These are phyloP conservation scores for Hirudo medicinalis DNA, from an alignment of 1,140 invertebrate genomes.

Conservation along the genomic window DNA sequence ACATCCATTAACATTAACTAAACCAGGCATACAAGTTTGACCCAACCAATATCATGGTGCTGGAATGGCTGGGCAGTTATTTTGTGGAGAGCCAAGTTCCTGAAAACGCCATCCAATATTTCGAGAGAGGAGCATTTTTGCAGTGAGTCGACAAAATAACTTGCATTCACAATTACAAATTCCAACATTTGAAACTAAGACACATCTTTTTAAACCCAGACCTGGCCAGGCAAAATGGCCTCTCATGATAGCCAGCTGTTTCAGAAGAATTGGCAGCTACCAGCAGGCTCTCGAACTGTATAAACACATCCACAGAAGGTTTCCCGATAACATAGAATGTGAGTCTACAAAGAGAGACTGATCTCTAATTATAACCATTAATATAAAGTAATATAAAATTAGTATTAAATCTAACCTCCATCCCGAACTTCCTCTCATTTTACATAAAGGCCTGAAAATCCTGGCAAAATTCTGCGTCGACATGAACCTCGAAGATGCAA, in stretches of 20 bases:
- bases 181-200: too few species aligned
- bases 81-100: conserved; percentile 75
- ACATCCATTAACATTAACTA: not conserved
- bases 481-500: conserved; percentile 64
- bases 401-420: too few species aligned
- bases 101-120: conserved; percentile 76
- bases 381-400: too few species aligned
- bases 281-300: conserved; percentile 67
- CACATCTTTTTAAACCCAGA: conserved; percentile 29
- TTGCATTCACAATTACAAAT: not conserved
- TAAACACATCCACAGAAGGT: conserved; percentile 59
- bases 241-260: conserved; percentile 68
- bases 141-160: conserved; percentile 43
- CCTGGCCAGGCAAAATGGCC: conserved; percentile 71
- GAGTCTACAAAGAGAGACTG: conserved; percentile 27
- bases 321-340: conserved; percentile 75
- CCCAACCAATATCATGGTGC: conserved; percentile 72
- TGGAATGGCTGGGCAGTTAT: conserved; percentile 75
- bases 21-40: conserved; percentile 69
- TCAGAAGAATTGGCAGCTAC: conserved; percentile 66
- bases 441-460: conserved; percentile 54
- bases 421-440: not conserved
- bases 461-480: conserved; percentile 67
- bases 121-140: conserved; percentile 72
- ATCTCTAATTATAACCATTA: too few species aligned